Base-by-base conservation (phyloP, 2,888 invertebrate genomes). In the Nephrotoma guestfalica region DNA sequence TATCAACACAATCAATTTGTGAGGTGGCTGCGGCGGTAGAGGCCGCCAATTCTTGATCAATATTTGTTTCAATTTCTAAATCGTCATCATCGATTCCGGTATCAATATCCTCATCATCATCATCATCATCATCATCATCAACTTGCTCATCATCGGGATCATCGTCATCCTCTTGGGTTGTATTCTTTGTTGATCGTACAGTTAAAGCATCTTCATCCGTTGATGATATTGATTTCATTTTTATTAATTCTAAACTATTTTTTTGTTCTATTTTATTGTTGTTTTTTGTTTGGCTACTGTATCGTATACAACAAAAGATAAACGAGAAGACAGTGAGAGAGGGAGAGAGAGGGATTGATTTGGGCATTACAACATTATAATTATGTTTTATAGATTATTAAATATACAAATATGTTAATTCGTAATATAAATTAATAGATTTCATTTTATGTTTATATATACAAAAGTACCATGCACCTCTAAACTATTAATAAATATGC, bases 171-270 rank as follows among this genome's bases (percentile, higher is more conserved):
- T 84, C 86, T 47, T 51, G 47, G 30, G 83, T 83, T 83, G 83
- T 11, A 13, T 83, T 83, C 41, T 40, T 40, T 41, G 15, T 84
- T 41, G 71, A 71, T 30, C 30, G 30, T 30, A 45, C n/a, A 7
- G 30, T 91, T 88, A 91, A 91, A 85, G 91, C 91, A 88, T 91
- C 91, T 88, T 91, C 91, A 87, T 91, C 91, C 30, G 91, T 90
- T 5, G 91, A 91, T 5, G 91, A 91, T 7, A 91, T 88, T 13
- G 91, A 91, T 86, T 90, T 90, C 88, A 85, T 43, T 43, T 85
- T 18, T 18, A 43, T 43, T 85, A 84, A 84, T 42, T 85, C 85
- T 85, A 85, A 85, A 85, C 43, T 85, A 85, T 30, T 71, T 71
- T 71, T 71, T 71, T 71, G 71, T 71, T 71, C 71, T 71, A 71